phyloP scores from a whole-genome alignment of 1,140 invertebrate species.

The Anastatus disparis region DNA sequence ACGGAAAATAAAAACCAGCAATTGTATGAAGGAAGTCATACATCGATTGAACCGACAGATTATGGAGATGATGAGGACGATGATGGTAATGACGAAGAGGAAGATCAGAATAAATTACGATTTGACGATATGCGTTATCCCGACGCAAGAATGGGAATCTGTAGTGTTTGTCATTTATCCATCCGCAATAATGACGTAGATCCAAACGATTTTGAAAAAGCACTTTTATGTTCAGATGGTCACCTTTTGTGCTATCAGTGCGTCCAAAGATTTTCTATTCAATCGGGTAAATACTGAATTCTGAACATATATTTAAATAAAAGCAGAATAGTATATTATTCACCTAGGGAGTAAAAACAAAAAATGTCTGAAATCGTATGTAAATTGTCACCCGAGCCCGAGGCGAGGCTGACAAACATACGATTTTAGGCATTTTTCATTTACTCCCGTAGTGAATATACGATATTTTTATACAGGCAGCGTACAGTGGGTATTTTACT shows the following conservation, averaged over 20 bases:
- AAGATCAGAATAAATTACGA: neutral
- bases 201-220: constrained; percentile 38
- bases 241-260: constrained; percentile 57
- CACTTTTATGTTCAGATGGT: constrained; percentile 45
- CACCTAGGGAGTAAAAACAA: too few relatives aligned
- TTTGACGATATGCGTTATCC: constrained; percentile 28
- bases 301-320: neutral
- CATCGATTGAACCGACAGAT: constrained; percentile 21
- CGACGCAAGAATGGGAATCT: constrained; percentile 47
- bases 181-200: constrained; percentile 38
- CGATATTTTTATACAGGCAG: too few relatives aligned
- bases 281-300: constrained; percentile 48
- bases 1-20: constrained; percentile 23
- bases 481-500: too few relatives aligned
- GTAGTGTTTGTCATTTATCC: constrained; percentile 53
- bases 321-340: too few relatives aligned
- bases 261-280: constrained; percentile 48
- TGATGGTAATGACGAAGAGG: constrained; percentile 23
- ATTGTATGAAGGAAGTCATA: constrained; percentile 34
- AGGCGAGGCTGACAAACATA: too few relatives aligned
- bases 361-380: too few relatives aligned
- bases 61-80: constrained; percentile 45
- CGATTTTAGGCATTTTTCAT: too few relatives aligned
- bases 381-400: too few relatives aligned
- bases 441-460: too few relatives aligned